Percentiles rank a stretch among this genome's conserved stretches.
Evolutionary conservation across 2,797 vertebrate species (phyloP).

Genomic region (Pygocentrus nattereri): DNA sequence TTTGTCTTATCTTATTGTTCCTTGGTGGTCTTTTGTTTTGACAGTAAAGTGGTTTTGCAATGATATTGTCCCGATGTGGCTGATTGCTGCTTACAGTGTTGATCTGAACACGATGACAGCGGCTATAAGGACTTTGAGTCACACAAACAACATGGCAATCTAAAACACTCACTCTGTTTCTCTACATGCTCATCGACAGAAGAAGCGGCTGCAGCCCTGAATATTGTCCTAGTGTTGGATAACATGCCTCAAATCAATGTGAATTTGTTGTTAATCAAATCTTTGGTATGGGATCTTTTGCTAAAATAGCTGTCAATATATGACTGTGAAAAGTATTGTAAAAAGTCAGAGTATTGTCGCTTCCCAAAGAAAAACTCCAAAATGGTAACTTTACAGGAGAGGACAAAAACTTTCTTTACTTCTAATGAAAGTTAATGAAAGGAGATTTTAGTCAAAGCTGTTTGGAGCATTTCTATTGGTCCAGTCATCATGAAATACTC

Average conservation of each 20-base stretch:
- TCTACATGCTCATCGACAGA: background rate
- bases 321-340: background rate
- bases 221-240: background rate
- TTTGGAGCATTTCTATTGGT: too few relatives aligned
- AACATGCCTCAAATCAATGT: background rate
- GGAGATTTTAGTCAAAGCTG: too few relatives aligned
- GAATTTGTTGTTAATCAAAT: background rate
- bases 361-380: too few relatives aligned
- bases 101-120: background rate
- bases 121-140: background rate
- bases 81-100: background rate
- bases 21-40: background rate
- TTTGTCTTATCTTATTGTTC: background rate
- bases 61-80: background rate
- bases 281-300: background rate
- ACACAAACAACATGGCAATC: background rate
- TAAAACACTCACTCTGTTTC: slow-evolving; percentile 32
- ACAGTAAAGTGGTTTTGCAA: background rate
- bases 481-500: too few relatives aligned
- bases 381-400: too few relatives aligned
- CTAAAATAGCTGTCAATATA: background rate
- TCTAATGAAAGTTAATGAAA: too few relatives aligned
- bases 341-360: too few relatives aligned
- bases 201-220: background rate
- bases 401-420: too few relatives aligned